Evolutionary conservation across 2,797 vertebrate species (phyloP).

Genomic region (Sphaeramia orbicularis): DNA sequence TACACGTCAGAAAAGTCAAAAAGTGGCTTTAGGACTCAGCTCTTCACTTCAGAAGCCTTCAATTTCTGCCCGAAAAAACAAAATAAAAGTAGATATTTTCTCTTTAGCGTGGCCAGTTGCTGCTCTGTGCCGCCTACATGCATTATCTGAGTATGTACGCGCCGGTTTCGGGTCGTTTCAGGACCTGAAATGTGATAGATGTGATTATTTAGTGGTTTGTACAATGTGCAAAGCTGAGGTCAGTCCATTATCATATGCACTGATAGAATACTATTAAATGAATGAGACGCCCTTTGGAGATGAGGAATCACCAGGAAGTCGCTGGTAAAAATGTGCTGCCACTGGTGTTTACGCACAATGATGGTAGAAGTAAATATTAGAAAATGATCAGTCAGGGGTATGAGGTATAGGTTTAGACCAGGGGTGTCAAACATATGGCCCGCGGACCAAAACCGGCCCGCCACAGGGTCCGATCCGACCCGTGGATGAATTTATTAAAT

Average conservation of each 20-base stretch:
- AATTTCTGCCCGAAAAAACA: not conserved
- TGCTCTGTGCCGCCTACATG: slow-evolving; percentile 10
- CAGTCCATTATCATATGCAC: too few relatives aligned
- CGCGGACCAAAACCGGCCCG: too few relatives aligned
- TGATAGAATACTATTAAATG: slow-evolving; percentile 1
- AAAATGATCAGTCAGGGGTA: too few relatives aligned
- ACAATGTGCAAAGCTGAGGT: slow-evolving; percentile 1
- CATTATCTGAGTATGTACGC: not conserved
- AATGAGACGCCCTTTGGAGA: not conserved
- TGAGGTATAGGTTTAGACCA: too few relatives aligned
- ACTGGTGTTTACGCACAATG: too few relatives aligned
- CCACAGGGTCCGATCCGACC: too few relatives aligned
- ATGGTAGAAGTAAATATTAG: too few relatives aligned
- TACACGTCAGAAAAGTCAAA: not conserved
- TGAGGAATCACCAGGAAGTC: too few relatives aligned
- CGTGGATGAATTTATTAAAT: too few relatives aligned
- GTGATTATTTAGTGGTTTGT: not conserved
- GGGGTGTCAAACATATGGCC: too few relatives aligned
- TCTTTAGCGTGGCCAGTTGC: not conserved
- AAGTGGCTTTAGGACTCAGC: slow-evolving; percentile 1
- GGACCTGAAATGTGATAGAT: slow-evolving; percentile 7
- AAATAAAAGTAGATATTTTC: not conserved
- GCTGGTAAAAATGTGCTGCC: too few relatives aligned
- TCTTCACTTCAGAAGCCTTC: not conserved
- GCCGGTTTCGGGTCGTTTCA: not conserved